Evolutionary conservation across 2,113 vertebrate species (phyloP), one percentile per base, ranked within the genome.

Genomic region (Tragelaphus scriptus): DNA sequence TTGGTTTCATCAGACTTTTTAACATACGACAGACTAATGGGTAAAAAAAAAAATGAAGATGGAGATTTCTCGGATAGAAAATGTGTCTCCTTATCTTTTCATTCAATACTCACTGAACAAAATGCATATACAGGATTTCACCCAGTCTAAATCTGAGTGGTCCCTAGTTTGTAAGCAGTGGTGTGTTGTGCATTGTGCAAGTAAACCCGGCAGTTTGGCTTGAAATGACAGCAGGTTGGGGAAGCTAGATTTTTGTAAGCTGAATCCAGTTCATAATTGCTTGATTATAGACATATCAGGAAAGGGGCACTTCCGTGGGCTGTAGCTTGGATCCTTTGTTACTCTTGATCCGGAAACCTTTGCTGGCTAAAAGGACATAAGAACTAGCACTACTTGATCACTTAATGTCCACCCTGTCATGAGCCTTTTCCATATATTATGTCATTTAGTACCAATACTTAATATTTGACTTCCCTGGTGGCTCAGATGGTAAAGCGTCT

Each of bases 1-100:
- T 96, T 3, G 17, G 81, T 91, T 95, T 95, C 25, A 77, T 75
- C 36, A 53, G 75, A 96, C 28, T 85, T 96, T 87, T 88, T 87
- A 93, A 17, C 71, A 53, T 49, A 91, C 21, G 21, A 53, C 16
- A 95, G 86, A 84, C 44, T 56, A 32, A 87, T 25, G 13, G 58
- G 59, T 81, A 15, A 71, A 36, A 40, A 36, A 75, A 55, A 80
- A 97, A 88, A 88, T 56, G 47, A 85, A 36, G 30, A 85, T 81
- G 30, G 55, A 82, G 12, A 1, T 95, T 91, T 86, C 23, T 96
- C 40, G 10, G 25, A 26, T 79, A 89, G 44, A 89, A 94, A 79
- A 85, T 89, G 40, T 87, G 13, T 90, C 19, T 15, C 7, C 3
- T 97, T 89, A 56, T 23, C 59, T 23, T 87, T 95, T 13, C 56